Percentiles rank a stretch among this genome's conserved stretches.
These are phyloP conservation scores for Pardosa pseudoannulata DNA, from an alignment of 2,888 invertebrate species.

Conservation along the genomic window DNA sequence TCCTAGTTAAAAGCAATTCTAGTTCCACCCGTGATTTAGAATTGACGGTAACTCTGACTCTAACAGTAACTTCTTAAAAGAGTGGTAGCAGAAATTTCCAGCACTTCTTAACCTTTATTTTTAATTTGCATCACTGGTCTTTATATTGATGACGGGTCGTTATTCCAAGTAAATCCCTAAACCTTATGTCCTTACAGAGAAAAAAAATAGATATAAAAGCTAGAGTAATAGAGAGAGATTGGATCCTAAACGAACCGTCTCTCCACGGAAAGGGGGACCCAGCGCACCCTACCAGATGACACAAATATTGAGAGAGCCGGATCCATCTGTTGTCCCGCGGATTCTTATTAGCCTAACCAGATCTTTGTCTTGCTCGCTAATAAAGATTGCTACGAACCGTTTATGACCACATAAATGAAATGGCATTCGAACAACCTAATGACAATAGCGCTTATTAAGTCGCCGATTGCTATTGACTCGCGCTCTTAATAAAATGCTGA, in stretches of 20 bases:
- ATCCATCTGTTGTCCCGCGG: too few relatives aligned
- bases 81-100: too few relatives aligned
- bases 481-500: not conserved
- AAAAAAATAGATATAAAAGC: not conserved
- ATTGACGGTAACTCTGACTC: too few relatives aligned
- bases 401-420: too few relatives aligned
- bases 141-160: not conserved
- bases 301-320: too few relatives aligned
- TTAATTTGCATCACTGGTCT: not conserved
- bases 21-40: too few relatives aligned
- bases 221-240: not conserved
- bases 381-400: too few relatives aligned
- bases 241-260: constrained; percentile 15
- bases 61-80: too few relatives aligned
- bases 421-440: too few relatives aligned
- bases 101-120: too few relatives aligned
- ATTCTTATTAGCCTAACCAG: too few relatives aligned
- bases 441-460: constrained; percentile 21
- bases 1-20: not conserved
- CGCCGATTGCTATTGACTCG: not conserved
- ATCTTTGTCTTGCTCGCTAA: too few relatives aligned
- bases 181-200: not conserved
- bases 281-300: constrained; percentile 10
- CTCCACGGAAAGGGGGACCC: not conserved
- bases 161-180: not conserved